These are phyloP conservation scores for Microcebus jonahi DNA, from an alignment of 2,113 vertebrate species.

Conservation along the genomic window DNA sequence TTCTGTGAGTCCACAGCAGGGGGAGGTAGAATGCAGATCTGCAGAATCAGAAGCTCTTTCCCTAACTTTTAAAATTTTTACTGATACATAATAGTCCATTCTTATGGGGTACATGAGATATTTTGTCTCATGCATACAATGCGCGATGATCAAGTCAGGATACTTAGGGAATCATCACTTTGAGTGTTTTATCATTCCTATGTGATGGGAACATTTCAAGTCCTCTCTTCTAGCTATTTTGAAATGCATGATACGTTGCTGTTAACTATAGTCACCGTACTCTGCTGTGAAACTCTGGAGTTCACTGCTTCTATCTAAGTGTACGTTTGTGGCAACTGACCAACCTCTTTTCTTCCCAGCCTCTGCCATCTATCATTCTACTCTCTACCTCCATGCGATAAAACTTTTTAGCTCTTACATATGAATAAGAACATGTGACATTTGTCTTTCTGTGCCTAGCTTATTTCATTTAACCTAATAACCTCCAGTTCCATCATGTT, in stretches of 20 bases:
- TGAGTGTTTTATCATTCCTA: background rate
- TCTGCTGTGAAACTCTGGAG: background rate
- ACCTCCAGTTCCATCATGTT: background rate
- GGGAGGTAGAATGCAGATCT: background rate
- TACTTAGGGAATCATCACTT: background rate
- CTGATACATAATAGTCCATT: background rate
- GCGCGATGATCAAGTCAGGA: background rate
- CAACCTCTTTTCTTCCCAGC: background rate
- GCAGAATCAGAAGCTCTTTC: background rate
- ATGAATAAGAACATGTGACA: background rate
- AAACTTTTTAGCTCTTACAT: background rate
- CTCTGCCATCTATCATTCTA: background rate
- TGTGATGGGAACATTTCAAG: background rate
- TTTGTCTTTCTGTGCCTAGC: background rate
- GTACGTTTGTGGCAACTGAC: background rate
- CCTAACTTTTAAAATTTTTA: background rate
- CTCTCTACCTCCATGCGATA: background rate
- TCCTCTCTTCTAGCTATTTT: background rate
- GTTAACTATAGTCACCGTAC: background rate
- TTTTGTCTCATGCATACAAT: background rate
- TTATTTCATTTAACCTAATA: background rate
- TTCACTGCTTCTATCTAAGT: background rate
- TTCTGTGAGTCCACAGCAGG: background rate
- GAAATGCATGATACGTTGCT: background rate
- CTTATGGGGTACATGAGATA: background rate